A percentile compares a stretch with the other conserved stretches of the same genome.
These are phyloP conservation scores for Cerastoderma edule DNA, from an alignment of 2,888 invertebrate species.

Conservation along the genomic window DNA sequence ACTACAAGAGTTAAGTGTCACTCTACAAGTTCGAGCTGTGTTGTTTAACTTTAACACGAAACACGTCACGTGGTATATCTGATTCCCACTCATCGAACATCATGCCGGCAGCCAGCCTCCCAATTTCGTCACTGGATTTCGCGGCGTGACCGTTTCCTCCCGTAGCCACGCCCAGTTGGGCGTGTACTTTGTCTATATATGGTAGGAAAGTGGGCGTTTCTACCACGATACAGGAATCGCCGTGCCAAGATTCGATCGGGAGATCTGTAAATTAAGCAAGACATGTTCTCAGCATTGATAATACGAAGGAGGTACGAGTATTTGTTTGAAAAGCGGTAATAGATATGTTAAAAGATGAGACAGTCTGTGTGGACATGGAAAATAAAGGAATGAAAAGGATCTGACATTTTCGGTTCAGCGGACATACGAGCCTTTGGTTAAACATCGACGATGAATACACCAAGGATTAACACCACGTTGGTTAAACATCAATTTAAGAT, in stretches of 20 bases:
- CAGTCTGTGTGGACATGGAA: too few species aligned
- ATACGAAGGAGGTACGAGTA: too few species aligned
- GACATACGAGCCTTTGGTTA: too few species aligned
- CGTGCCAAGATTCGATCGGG: constrained; percentile 39
- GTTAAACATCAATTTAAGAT: too few species aligned
- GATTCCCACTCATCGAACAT: constrained; percentile 68
- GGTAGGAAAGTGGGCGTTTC: constrained; percentile 63
- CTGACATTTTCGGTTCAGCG: background rate
- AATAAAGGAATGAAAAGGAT: background rate
- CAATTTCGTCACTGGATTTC: constrained; percentile 76
- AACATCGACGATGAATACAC: too few species aligned
- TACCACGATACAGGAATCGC: constrained; percentile 63
- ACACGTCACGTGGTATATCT: constrained; percentile 49
- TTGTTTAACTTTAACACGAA: constrained; percentile 17
- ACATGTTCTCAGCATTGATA: too few species aligned
- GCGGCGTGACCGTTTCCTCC: constrained; percentile 76
- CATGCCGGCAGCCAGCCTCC: constrained; percentile 70
- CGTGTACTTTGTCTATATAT: constrained; percentile 66
- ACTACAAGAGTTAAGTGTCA: too few species aligned
- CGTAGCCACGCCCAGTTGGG: constrained; percentile 63
- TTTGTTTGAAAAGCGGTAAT: too few species aligned
- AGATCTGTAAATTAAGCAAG: constrained; percentile 1
- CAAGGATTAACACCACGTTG: too few species aligned
- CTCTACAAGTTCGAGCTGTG: too few species aligned
- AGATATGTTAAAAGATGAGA: too few species aligned